Conservation (phyloP, 2,888 invertebrate species). For the Erannis defoliaria region DNA sequence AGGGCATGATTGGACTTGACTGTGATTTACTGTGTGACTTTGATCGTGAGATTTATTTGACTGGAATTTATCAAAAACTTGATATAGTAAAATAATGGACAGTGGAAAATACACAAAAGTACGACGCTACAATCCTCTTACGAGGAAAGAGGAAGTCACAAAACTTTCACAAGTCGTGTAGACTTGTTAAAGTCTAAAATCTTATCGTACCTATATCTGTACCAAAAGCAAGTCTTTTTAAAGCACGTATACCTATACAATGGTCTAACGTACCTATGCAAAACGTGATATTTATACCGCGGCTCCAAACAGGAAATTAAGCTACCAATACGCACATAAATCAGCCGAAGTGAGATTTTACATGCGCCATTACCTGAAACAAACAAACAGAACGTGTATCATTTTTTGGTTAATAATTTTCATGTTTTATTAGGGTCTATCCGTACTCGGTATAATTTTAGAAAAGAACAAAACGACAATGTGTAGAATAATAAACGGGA, state of each 20-base stretch:
- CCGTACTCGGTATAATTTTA: neutral
- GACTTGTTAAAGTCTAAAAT: too few species aligned
- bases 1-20: too few species aligned
- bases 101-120: too few species aligned
- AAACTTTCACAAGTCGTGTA: too few species aligned
- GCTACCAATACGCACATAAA: conserved; percentile 68
- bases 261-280: conserved; percentile 2
- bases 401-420: conserved; percentile 45
- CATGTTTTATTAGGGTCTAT: conserved; percentile 21
- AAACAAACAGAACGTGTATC: conserved; percentile 60
- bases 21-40: too few species aligned
- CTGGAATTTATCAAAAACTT: too few species aligned
- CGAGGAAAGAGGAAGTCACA: too few species aligned
- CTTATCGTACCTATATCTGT: neutral
- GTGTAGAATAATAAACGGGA: too few species aligned
- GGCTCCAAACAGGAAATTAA: conserved; percentile 63
- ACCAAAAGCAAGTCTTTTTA: conserved; percentile 13
- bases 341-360: conserved; percentile 59
- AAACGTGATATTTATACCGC: conserved; percentile 45
- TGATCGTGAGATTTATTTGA: too few species aligned
- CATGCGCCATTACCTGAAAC: conserved; percentile 78
- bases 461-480: neutral
- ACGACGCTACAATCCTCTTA: too few species aligned
- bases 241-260: neutral
- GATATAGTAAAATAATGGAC: too few species aligned